Conservation (phyloP, 2,888 invertebrate genomes). For the Stomorhina lunata region DNA sequence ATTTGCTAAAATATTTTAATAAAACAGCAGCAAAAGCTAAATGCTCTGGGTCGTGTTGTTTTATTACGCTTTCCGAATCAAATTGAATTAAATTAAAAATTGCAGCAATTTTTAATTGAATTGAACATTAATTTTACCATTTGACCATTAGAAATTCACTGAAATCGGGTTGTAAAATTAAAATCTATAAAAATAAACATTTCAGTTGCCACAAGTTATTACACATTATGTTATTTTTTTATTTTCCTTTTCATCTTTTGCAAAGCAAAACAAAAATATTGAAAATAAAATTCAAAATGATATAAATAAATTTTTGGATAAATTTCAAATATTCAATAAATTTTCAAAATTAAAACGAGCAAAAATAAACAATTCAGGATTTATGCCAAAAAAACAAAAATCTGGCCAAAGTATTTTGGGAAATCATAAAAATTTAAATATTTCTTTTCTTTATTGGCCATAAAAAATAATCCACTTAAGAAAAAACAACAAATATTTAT, state of each 20-base stretch:
- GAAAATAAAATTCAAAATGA: neutral
- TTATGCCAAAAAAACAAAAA: slow-evolving; percentile 39
- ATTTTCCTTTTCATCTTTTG: neutral
- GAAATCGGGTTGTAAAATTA: neutral
- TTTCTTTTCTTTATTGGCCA: neutral
- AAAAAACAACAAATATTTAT: slow-evolving; percentile 9
- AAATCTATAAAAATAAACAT: slow-evolving; percentile 31
- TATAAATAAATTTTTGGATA: slow-evolving; percentile 24
- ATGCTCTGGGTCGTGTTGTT: neutral
- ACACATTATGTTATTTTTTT: neutral
- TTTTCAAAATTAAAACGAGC: neutral
- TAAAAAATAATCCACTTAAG: slow-evolving; percentile 39
- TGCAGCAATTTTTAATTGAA: slow-evolving; percentile 5
- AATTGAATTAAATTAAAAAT: slow-evolving; percentile 12
- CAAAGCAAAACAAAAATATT: neutral
- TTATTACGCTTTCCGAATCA: slow-evolving; percentile 20
- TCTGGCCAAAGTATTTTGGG: neutral
- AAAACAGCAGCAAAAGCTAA: neutral
- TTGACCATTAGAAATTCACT: slow-evolving; percentile 1
- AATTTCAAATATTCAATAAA: slow-evolving; percentile 24
- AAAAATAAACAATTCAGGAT: neutral
- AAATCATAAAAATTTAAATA: slow-evolving; percentile 12
- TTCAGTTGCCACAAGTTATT: neutral
- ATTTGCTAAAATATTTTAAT: neutral
- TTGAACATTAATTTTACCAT: slow-evolving; percentile 15